Evolutionary conservation across 2,888 invertebrate genomes (phyloP).

Genomic region (Notodonta ziczac): DNA sequence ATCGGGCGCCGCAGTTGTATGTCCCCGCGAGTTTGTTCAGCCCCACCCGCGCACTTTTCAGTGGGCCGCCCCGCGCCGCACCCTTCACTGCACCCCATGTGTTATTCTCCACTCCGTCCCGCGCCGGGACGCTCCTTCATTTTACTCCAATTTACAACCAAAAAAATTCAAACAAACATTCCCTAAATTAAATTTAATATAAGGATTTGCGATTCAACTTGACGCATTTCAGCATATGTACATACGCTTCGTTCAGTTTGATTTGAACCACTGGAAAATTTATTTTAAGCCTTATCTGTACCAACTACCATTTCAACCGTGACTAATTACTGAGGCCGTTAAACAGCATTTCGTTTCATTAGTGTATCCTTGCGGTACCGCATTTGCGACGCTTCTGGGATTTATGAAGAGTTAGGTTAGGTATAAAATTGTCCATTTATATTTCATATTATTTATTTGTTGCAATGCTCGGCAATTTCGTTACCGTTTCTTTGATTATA

Average conservation of each 20-base stretch:
- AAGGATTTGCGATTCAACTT: slow-evolving; percentile 43
- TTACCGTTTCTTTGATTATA: slow-evolving; percentile 35
- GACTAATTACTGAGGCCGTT: slow-evolving; percentile 38
- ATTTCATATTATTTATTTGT: slow-evolving; percentile 32
- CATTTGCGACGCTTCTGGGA: slow-evolving; percentile 40
- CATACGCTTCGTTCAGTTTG: not conserved
- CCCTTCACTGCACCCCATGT: slow-evolving; percentile 78
- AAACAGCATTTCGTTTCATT: slow-evolving; percentile 31
- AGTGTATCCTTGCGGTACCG: slow-evolving; percentile 28
- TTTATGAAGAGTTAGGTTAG: slow-evolving; percentile 40
- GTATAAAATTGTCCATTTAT: slow-evolving; percentile 35
- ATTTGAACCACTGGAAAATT: not conserved
- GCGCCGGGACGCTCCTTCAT: slow-evolving; percentile 84
- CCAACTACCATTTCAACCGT: slow-evolving; percentile 23
- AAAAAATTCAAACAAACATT: slow-evolving; percentile 81
- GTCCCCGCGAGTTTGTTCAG: slow-evolving; percentile 85
- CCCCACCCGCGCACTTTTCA: slow-evolving; percentile 84
- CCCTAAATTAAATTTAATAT: slow-evolving; percentile 67
- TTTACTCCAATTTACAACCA: slow-evolving; percentile 84
- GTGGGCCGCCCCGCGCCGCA: slow-evolving; percentile 78
- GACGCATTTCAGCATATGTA: not conserved
- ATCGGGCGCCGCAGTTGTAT: slow-evolving; percentile 51
- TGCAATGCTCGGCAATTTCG: slow-evolving; percentile 29
- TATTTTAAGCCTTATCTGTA: slow-evolving; percentile 24
- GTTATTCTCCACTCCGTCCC: slow-evolving; percentile 76